These are phyloP conservation scores for Cyphomyrus plagiostoma DNA, from an alignment of 2,113 vertebrate species.

Conservation along the genomic window DNA sequence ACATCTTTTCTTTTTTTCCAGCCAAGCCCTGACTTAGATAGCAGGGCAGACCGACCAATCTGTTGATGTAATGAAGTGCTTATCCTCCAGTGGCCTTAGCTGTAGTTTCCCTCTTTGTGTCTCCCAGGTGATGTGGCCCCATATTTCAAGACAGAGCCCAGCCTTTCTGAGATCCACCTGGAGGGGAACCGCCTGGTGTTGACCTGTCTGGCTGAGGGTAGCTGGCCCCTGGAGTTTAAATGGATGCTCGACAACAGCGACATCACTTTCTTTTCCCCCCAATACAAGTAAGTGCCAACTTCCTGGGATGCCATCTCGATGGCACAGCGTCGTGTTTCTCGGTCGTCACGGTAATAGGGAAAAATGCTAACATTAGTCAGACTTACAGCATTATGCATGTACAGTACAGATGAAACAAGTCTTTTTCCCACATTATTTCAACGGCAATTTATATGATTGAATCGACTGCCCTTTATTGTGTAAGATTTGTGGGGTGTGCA, in stretches of 20 bases:
- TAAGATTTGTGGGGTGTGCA: background rate
- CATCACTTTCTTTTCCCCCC: conserved; percentile 74
- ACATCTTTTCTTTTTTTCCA: background rate
- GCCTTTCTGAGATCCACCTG: conserved; percentile 50
- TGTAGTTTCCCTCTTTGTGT: conserved; percentile 2
- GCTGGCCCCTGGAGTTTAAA: conserved; percentile 92
- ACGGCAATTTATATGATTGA: background rate
- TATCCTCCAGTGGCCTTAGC: background rate
- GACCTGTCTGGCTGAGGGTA: conserved; percentile 89
- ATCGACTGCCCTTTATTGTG: background rate
- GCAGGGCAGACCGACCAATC: background rate
- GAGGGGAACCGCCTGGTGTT: conserved; percentile 89
- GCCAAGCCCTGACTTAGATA: background rate
- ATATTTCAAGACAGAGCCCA: conserved; percentile 46
- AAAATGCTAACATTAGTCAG: background rate
- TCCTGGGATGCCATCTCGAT: background rate
- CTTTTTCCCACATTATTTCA: background rate
- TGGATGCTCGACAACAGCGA: conserved; percentile 76
- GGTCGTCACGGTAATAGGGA: background rate
- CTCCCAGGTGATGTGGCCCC: conserved; percentile 40
- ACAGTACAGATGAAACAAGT: background rate
- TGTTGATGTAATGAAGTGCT: background rate
- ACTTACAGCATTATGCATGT: background rate
- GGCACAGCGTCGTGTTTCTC: background rate
- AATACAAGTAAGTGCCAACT: conserved; percentile 74